These are phyloP conservation scores for Bradypus variegatus DNA, from an alignment of 2,797 vertebrate genomes.

Conservation along the genomic window DNA sequence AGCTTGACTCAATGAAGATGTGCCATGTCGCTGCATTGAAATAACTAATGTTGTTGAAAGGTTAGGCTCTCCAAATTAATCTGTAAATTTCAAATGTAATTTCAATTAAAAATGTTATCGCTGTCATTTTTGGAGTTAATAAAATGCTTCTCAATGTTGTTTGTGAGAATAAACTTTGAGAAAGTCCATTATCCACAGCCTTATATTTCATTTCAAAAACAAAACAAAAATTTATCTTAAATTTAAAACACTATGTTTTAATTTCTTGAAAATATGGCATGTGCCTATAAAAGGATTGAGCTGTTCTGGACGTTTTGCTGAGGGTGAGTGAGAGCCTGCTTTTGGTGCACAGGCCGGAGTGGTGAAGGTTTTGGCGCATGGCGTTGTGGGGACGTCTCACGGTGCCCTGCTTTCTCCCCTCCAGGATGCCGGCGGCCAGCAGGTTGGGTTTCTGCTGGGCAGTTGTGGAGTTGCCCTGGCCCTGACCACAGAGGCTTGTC, in stretches of 20 bases:
- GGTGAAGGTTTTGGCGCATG: fast-evolving
- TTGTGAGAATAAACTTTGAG: slow-evolving; percentile 1
- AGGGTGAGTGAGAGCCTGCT: not conserved
- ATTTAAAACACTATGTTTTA: not conserved
- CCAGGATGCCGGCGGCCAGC: slow-evolving; percentile 94
- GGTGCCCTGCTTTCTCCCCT: slow-evolving; percentile 4
- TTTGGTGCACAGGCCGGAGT: not conserved
- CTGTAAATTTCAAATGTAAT: not conserved
- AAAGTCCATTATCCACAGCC: not conserved
- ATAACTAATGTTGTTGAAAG: not conserved
- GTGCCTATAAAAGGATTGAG: not conserved
- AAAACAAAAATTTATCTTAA: not conserved
- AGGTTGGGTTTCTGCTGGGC: slow-evolving; percentile 93
- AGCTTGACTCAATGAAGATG: not conserved
- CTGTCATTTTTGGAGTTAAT: slow-evolving; percentile 8
- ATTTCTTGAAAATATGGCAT: not conserved
- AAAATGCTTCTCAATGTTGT: slow-evolving; percentile 13
- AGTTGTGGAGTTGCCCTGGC: slow-evolving; percentile 92
- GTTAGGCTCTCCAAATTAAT: not conserved
- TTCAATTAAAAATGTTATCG: not conserved
- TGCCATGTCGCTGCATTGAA: not conserved
- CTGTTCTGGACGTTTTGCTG: not conserved
- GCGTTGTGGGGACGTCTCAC: not conserved
- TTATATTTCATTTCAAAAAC: not conserved
- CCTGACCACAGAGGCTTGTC: slow-evolving; percentile 94